phyloP scores from a whole-genome alignment of 2,797 vertebrate genomes.

The Pangasius djambal region DNA sequence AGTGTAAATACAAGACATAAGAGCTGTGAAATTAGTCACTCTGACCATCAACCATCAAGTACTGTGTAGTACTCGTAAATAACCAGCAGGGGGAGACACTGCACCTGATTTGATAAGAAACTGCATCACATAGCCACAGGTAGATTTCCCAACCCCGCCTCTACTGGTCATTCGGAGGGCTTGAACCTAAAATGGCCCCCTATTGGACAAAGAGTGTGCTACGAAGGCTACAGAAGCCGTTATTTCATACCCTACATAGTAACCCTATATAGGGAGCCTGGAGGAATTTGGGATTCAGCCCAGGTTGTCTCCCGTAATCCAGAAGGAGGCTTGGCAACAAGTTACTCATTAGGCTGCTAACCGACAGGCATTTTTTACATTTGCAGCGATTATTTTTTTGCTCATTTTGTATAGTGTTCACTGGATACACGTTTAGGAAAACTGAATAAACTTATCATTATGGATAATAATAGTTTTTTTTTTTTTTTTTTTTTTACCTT shows the following conservation, averaged over 20 bases:
- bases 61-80: not conserved
- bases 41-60: too few species aligned
- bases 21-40: not conserved
- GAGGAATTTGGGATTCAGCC: not conserved
- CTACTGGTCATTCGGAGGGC: conserved; percentile 39
- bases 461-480: not conserved
- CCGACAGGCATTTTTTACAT: not conserved
- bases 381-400: not conserved
- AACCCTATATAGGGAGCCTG: not conserved
- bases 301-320: conserved; percentile 49
- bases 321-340: conserved; percentile 42
- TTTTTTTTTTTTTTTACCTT: not conserved
- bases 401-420: not conserved
- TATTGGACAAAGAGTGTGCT: conserved; percentile 4
- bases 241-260: not conserved
- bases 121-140: conserved; percentile 1
- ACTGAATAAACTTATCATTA: not conserved
- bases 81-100: conserved; percentile 39
- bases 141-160: conserved; percentile 53
- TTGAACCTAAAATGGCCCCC: not conserved
- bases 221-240: not conserved
- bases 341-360: not conserved
- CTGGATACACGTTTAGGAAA: not conserved
- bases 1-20: not conserved
- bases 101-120: not conserved